A percentile compares a stretch with the other conserved stretches of the same genome.
These are phyloP conservation scores for Zele albiditarsus DNA, from an alignment of 2,888 invertebrate species.

Conservation along the genomic window DNA sequence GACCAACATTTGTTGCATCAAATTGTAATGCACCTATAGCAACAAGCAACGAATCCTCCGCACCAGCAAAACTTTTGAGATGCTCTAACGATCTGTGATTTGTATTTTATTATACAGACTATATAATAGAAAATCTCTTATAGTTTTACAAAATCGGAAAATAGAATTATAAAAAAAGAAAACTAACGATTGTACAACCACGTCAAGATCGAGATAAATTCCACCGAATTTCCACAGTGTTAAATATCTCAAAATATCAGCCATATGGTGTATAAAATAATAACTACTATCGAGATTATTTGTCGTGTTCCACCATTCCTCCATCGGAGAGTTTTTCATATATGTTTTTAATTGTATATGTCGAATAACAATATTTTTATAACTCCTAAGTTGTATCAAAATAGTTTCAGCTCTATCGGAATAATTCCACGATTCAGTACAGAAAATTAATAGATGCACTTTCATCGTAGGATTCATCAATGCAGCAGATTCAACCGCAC, in stretches of 20 bases:
- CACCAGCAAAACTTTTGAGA: conserved; percentile 76
- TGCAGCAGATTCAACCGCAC: conserved; percentile 78
- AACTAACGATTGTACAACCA: conserved; percentile 74
- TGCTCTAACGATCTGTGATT: conserved; percentile 72
- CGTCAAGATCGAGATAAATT: conserved; percentile 81
- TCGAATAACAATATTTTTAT: conserved; percentile 72
- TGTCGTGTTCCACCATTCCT: conserved; percentile 72
- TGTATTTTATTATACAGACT: neutral
- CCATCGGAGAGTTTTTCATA: conserved; percentile 74
- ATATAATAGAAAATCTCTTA: too few relatives aligned
- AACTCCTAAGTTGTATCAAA: conserved; percentile 60
- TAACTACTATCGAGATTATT: conserved; percentile 70
- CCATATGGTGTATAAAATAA: conserved; percentile 76
- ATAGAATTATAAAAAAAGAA: neutral
- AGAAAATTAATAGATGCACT: conserved; percentile 74
- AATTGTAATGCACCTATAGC: conserved; percentile 80
- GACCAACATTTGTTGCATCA: conserved; percentile 73
- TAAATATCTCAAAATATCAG: conserved; percentile 77
- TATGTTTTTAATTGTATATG: conserved; percentile 74
- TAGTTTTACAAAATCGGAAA: conserved; percentile 13
- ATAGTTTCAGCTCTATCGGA: conserved; percentile 43
- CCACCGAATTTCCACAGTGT: conserved; percentile 82
- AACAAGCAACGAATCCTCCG: conserved; percentile 75
- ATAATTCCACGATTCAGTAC: conserved; percentile 57
- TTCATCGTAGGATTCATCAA: conserved; percentile 74